Base-by-base conservation (phyloP, 2,888 invertebrate genomes). In the Drosophila tanythrix region DNA sequence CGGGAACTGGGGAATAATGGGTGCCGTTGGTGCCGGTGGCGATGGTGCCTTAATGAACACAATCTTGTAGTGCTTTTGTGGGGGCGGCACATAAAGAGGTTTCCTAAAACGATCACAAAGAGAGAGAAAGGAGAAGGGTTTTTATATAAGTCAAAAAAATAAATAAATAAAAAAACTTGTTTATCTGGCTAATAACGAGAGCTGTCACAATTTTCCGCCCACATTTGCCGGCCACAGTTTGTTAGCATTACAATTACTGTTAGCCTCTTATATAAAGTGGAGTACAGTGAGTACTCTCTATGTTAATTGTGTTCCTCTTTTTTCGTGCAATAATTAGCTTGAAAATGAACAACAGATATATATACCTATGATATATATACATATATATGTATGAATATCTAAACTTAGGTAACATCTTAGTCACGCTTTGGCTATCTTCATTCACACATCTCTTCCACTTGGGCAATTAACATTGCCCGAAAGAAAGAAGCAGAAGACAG, bases 41-140 rank as follows among this genome's bases (percentile, higher is more conserved):
- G 95, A 95, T 69, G 95, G 95, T 27, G 95, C 95, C 94, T 96
- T 96, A 92, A 96, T 96, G 94, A 96, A 96, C 68, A 96, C 95
- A 88, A 96, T 96, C 92, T 96, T 96, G 94, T 96, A 96, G 91
- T 96, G 96, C 88, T 96, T 96, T 92, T 96, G 96, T n/a, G 96
- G 95, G 31, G 95, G 94, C 31, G 94, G 94, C 50, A 94, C 94
- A 59, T 92, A 90, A 76, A 94, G 93, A 25, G 94, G 94, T 91
- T 94, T 95, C 82, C 94, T 95, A 18, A 0, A 33, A 29, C n/a
- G 29, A 15, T 25, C 46, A 25, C 46, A 5, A 29, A 35, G 31
- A 31, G 52, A 60, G 27, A 53, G 63, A 67, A 60, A 74, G 62
- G 67, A 61, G 64, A 74, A 61, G 58, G 50, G 43, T 50, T 60